Conservation (phyloP, 1,140 invertebrate genomes). For the Drosophila auraria region DNA sequence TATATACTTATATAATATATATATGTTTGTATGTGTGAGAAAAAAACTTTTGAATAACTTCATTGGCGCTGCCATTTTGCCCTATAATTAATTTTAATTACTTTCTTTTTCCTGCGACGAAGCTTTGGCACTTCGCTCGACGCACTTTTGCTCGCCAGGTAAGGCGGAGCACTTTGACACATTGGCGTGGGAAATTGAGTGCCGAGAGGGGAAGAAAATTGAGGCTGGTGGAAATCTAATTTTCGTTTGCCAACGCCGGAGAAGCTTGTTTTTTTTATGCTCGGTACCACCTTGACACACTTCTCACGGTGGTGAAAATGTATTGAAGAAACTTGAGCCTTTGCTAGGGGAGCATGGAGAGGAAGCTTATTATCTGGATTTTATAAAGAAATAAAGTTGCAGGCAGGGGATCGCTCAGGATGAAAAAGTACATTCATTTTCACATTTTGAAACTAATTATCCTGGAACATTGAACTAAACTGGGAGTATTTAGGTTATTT, state of each 20-base stretch:
- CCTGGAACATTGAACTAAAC: no score
- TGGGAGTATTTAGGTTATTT: not conserved
- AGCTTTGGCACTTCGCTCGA: conserved; percentile 9
- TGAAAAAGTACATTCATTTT: not conserved
- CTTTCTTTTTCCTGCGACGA: conserved; percentile 28
- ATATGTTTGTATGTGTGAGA: not conserved
- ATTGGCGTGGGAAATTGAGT: conserved; percentile 35
- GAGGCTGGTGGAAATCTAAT: conserved; percentile 34
- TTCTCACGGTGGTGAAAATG: conserved; percentile 10
- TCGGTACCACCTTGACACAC: conserved; percentile 37
- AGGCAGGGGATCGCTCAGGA: no score
- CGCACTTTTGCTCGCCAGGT: conserved; percentile 37
- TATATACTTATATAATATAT: not conserved
- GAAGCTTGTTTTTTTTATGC: conserved; percentile 12
- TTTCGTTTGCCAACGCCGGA: conserved; percentile 21
- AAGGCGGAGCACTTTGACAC: conserved; percentile 24
- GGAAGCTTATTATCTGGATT: conserved; percentile 20
- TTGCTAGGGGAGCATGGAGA: not conserved
- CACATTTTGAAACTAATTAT: not conserved
- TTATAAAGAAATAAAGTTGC: not conserved
- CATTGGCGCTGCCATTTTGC: conserved; percentile 35
- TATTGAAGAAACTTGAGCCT: conserved; percentile 19
- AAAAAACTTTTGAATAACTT: conserved; percentile 40
- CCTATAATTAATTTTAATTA: conserved; percentile 64
- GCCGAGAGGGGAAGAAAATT: conserved; percentile 6